A percentile compares a stretch with the other conserved stretches of the same genome.
Conservation (phyloP, 2,888 invertebrate genomes). For the Shargacucullia verbasci region DNA sequence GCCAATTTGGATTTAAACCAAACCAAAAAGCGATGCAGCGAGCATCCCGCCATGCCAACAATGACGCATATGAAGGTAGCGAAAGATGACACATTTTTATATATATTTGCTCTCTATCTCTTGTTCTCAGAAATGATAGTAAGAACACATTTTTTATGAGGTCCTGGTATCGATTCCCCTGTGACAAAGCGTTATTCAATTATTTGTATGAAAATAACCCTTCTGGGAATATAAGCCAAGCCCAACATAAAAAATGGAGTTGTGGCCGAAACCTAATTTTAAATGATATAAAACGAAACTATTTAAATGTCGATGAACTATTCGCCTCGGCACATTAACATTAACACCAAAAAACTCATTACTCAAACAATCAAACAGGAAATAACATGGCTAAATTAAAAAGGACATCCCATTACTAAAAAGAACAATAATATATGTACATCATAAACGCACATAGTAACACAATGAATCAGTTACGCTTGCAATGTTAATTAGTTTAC, state of each 20-base stretch:
- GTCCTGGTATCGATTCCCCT: too few relatives aligned
- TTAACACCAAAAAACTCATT: slow-evolving; percentile 54
- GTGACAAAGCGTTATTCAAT: too few relatives aligned
- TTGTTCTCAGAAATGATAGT: too few relatives aligned
- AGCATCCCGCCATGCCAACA: slow-evolving; percentile 6
- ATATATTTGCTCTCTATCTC: too few relatives aligned
- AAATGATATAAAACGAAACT: slow-evolving; percentile 16
- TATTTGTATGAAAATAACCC: too few relatives aligned
- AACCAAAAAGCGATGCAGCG: slow-evolving; percentile 9
- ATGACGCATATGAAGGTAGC: slow-evolving; percentile 3
- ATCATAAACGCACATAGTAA: slow-evolving; percentile 47
- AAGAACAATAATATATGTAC: slow-evolving; percentile 60
- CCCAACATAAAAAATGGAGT: not conserved
- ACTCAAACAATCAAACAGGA: slow-evolving; percentile 70
- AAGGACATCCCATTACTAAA: slow-evolving; percentile 75
- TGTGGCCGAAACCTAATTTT: not conserved
- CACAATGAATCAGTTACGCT: slow-evolving; percentile 52
- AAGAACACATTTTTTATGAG: too few relatives aligned
- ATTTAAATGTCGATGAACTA: slow-evolving; percentile 55
- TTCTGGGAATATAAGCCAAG: too few relatives aligned
- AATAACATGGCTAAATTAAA: slow-evolving; percentile 67
- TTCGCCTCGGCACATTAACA: slow-evolving; percentile 24
- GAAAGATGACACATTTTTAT: not conserved
- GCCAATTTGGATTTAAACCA: slow-evolving; percentile 35
- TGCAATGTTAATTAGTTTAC: slow-evolving; percentile 58